Conservation (phyloP, 2,113 vertebrate genomes). For the Kryptolebias marmoratus region DNA sequence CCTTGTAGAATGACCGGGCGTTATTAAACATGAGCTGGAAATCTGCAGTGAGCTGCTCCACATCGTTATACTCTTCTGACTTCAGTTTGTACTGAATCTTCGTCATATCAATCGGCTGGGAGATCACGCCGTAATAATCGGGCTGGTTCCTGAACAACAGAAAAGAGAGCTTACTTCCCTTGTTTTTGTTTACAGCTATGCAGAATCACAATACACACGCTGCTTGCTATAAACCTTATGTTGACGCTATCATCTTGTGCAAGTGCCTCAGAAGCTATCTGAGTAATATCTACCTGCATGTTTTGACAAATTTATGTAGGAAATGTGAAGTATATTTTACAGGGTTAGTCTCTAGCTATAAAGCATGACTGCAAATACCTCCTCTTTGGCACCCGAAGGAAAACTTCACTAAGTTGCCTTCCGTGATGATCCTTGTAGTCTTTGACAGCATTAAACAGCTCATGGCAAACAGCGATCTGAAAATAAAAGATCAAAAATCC, state of each 20-base stretch:
- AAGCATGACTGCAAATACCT: conserved; percentile 79
- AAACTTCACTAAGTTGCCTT: conserved; percentile 92
- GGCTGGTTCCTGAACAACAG: conserved; percentile 87
- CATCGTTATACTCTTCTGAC: conserved; percentile 96
- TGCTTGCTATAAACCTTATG: background rate
- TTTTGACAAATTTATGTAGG: background rate
- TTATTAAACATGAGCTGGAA: conserved; percentile 97
- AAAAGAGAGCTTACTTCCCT: background rate
- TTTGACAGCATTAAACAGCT: conserved; percentile 94
- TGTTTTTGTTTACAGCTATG: background rate
- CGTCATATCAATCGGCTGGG: conserved; percentile 97
- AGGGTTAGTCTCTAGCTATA: background rate
- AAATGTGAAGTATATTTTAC: background rate
- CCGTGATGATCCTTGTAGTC: conserved; percentile 97
- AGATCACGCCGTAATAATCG: conserved; percentile 97
- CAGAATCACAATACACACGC: background rate
- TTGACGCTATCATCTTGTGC: background rate
- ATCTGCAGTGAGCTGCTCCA: conserved; percentile 92
- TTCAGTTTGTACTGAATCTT: conserved; percentile 98
- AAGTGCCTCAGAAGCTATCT: too few relatives aligned
- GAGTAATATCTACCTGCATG: too few relatives aligned
- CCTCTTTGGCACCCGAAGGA: conserved; percentile 94
- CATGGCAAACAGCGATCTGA: conserved; percentile 97
- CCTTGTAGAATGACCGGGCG: conserved; percentile 96
- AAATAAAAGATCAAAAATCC: background rate